These are phyloP conservation scores for Numenius arquata DNA, from an alignment of 2,113 vertebrate species.

Conservation along the genomic window DNA sequence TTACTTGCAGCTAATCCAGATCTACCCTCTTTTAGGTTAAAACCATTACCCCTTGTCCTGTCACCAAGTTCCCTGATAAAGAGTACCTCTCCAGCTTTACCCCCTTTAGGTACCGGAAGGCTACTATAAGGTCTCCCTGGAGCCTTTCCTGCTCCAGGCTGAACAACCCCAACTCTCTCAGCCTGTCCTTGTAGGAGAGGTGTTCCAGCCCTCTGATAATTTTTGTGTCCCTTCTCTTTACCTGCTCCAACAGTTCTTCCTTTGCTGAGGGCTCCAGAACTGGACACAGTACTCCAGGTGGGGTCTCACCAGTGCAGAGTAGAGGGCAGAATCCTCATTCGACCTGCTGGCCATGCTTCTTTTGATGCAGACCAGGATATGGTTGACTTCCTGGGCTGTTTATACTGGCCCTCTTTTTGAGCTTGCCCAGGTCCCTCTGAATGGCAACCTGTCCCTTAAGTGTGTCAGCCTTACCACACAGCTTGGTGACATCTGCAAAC, in stretches of 20 bases:
- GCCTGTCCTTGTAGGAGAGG: not conserved
- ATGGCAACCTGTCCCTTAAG: not conserved
- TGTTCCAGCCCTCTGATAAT: not conserved
- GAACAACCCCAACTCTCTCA: not conserved
- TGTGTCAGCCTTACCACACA: not conserved
- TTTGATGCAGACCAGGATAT: too few species aligned
- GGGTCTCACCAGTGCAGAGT: not conserved
- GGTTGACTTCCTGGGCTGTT: not conserved
- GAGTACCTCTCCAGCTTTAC: not conserved
- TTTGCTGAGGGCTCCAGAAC: not conserved
- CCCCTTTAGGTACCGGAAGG: not conserved
- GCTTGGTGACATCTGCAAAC: not conserved
- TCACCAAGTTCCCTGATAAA: not conserved
- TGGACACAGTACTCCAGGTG: not conserved
- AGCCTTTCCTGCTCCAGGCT: not conserved
- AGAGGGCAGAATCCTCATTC: too few species aligned
- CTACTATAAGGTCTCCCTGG: not conserved
- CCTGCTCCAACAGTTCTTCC: not conserved
- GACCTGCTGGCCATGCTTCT: too few species aligned
- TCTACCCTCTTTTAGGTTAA: not conserved
- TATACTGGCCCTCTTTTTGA: not conserved
- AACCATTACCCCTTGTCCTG: not conserved
- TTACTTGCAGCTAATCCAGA: not conserved
- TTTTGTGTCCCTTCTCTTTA: not conserved
- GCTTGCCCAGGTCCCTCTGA: not conserved